These are phyloP conservation scores for Megastigmus dorsalis DNA, from an alignment of 2,888 invertebrate genomes.

Conservation along the genomic window DNA sequence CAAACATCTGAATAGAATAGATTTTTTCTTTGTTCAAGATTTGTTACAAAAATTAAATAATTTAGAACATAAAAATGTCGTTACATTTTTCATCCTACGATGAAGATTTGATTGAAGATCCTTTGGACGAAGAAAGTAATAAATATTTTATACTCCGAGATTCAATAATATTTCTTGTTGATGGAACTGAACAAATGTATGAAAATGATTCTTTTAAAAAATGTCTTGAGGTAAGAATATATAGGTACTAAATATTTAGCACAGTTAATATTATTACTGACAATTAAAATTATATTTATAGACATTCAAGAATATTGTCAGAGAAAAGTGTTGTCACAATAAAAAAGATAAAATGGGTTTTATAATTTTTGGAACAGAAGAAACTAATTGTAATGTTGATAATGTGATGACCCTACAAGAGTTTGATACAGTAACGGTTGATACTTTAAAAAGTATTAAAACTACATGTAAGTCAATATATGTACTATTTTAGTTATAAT, in stretches of 20 bases:
- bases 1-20: too few relatives aligned
- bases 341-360: slow-evolving; percentile 56
- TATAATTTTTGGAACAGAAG: slow-evolving; percentile 52
- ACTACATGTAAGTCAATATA: slow-evolving; percentile 38
- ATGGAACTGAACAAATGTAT: slow-evolving; percentile 45
- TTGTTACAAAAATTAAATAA: too few relatives aligned
- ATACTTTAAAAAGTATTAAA: slow-evolving; percentile 51
- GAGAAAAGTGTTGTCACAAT: slow-evolving; percentile 55
- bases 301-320: slow-evolving; percentile 43
- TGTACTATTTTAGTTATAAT: not conserved
- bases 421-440: slow-evolving; percentile 47
- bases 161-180: slow-evolving; percentile 50
- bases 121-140: slow-evolving; percentile 5
- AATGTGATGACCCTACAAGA: slow-evolving; percentile 53
- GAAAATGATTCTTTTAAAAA: slow-evolving; percentile 32
- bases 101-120: not conserved
- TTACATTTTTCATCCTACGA: slow-evolving; percentile 11
- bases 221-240: slow-evolving; percentile 49
- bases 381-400: slow-evolving; percentile 53
- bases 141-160: not conserved
- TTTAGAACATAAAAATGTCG: slow-evolving; percentile 2
- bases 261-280: not conserved
- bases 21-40: too few relatives aligned
- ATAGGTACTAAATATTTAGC: not conserved
- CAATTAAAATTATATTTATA: slow-evolving; percentile 20